Percentiles rank a stretch among this genome's conserved stretches.
These are phyloP conservation scores for Rhodeus uyekii DNA, from an alignment of 2,797 vertebrate species.

Conservation along the genomic window DNA sequence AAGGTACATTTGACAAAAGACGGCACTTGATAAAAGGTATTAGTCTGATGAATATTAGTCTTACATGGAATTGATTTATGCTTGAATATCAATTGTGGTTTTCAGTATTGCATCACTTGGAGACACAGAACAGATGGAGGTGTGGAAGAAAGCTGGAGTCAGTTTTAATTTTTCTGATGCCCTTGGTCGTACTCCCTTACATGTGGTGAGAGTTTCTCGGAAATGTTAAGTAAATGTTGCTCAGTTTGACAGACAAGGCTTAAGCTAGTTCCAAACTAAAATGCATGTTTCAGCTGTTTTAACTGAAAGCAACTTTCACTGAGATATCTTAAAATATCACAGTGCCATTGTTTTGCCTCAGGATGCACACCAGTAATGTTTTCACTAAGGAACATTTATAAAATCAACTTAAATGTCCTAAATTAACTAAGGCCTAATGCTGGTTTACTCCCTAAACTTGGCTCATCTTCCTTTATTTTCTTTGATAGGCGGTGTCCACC, in stretches of 20 bases:
- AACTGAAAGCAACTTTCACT: too few species aligned
- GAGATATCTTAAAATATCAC: too few species aligned
- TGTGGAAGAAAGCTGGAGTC: slow-evolving; percentile 36
- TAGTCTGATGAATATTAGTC: background rate
- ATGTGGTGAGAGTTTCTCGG: slow-evolving; percentile 36
- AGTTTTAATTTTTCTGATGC: slow-evolving; percentile 39
- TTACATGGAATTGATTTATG: background rate
- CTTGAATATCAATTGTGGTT: background rate
- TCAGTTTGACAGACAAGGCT: too few species aligned
- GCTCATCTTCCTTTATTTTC: background rate
- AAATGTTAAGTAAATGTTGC: background rate
- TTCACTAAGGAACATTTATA: too few species aligned
- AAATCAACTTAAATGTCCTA: too few species aligned
- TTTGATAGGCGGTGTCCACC: slow-evolving; percentile 42
- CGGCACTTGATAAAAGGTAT: background rate
- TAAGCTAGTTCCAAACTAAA: too few species aligned
- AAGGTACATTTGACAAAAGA: background rate
- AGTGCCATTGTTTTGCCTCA: too few species aligned
- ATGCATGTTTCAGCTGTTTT: too few species aligned
- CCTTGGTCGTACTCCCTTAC: slow-evolving; percentile 38
- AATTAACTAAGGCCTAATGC: too few species aligned
- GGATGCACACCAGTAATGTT: too few species aligned
- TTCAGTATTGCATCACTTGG: slow-evolving; percentile 42
- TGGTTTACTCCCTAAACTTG: too few species aligned
- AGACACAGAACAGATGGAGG: slow-evolving; percentile 36